These are phyloP conservation scores for Exephanes ischioxanthus DNA, from an alignment of 2,888 invertebrate species.

Conservation along the genomic window DNA sequence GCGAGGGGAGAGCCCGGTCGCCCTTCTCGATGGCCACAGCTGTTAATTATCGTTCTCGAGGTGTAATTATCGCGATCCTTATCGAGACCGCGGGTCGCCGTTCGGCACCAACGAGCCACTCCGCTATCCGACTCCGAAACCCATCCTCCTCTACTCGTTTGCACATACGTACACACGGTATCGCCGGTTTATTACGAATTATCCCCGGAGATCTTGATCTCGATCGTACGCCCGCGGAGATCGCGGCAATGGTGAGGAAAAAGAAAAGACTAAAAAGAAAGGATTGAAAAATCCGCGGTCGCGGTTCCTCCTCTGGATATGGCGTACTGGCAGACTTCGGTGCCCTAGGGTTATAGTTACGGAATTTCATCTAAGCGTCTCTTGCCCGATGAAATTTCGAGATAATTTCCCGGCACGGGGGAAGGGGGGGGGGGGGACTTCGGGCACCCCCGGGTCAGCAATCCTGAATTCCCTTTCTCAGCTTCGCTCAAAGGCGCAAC, in stretches of 20 bases:
- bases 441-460: slow-evolving; percentile 55
- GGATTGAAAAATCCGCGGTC: slow-evolving; percentile 11
- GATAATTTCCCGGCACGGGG: slow-evolving; percentile 68
- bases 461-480: slow-evolving; percentile 65
- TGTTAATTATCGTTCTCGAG: slow-evolving; percentile 80
- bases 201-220: slow-evolving; percentile 51
- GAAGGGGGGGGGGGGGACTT: slow-evolving; percentile 22
- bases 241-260: neutral
- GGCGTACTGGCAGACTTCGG: slow-evolving; percentile 25
- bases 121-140: slow-evolving; percentile 46
- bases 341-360: slow-evolving; percentile 62
- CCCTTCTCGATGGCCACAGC: slow-evolving; percentile 67
- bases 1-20: slow-evolving; percentile 30
- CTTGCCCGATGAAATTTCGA: slow-evolving; percentile 75
- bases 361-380: slow-evolving; percentile 66
- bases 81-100: slow-evolving; percentile 66
- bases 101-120: slow-evolving; percentile 22
- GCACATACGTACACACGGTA: neutral
- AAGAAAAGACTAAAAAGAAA: slow-evolving; percentile 12
- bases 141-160: slow-evolving; percentile 75
- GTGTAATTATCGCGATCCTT: slow-evolving; percentile 82
- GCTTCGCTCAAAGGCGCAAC: slow-evolving; percentile 33
- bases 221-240: slow-evolving; percentile 26
- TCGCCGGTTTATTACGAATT: slow-evolving; percentile 52
- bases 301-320: slow-evolving; percentile 52